These are phyloP conservation scores for Leptosomus discolor DNA, from an alignment of 2,113 vertebrate genomes.

Conservation along the genomic window DNA sequence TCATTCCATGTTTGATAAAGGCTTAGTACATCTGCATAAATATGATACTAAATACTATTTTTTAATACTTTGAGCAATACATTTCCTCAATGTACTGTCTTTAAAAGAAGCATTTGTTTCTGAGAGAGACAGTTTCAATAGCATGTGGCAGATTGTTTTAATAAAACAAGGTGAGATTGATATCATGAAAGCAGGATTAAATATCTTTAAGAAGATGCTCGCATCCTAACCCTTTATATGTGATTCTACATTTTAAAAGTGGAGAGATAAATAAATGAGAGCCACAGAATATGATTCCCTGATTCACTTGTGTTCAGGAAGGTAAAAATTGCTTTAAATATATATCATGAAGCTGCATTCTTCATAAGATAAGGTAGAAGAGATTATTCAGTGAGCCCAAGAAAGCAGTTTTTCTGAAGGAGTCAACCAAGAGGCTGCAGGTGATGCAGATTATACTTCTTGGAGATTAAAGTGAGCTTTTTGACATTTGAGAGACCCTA, in stretches of 20 bases:
- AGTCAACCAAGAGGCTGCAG: neutral
- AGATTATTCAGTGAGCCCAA: neutral
- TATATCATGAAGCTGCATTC: neutral
- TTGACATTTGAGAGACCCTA: slow-evolving; percentile 10
- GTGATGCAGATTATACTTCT: slow-evolving; percentile 14
- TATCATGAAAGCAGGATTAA: neutral
- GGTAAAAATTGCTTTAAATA: neutral
- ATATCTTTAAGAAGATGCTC: neutral
- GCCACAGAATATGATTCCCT: neutral
- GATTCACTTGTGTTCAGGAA: neutral
- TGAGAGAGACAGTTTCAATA: neutral
- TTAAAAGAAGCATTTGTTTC: neutral
- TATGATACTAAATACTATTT: neutral
- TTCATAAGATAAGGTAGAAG: neutral
- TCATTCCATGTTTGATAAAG: neutral
- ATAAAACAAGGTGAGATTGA: neutral
- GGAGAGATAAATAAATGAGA: neutral
- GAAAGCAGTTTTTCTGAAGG: neutral
- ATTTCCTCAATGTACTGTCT: neutral
- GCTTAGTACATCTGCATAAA: neutral
- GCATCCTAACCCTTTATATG: neutral
- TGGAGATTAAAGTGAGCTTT: slow-evolving; percentile 25
- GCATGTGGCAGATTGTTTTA: neutral
- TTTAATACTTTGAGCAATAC: neutral
- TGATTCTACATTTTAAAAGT: neutral